A percentile compares a stretch with the other conserved stretches of the same genome.
Evolutionary conservation across 2,888 invertebrate species (phyloP).

Genomic region (Cecidostiba fungosa): DNA sequence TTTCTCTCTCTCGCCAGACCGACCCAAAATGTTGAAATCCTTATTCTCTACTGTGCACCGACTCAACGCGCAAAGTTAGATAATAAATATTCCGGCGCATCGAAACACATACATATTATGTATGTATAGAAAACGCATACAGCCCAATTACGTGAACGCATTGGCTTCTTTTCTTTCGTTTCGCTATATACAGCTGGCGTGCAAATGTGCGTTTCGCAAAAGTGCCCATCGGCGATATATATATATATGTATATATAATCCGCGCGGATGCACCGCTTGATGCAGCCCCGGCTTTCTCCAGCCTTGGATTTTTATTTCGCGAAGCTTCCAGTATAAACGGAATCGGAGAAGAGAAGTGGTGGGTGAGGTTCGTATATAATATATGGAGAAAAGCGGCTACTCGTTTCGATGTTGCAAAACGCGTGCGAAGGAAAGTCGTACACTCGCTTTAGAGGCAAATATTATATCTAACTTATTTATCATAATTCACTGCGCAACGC

Average conservation of each 20-base stretch:
- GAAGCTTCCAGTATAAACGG: background rate
- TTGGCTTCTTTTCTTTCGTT: slow-evolving; percentile 6
- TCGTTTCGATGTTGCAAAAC: no score
- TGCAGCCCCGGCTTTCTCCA: background rate
- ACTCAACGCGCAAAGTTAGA: background rate
- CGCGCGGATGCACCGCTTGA: background rate
- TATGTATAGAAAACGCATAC: background rate
- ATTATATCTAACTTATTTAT: no score
- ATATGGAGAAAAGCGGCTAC: no score
- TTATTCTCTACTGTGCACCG: background rate
- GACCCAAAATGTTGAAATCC: background rate
- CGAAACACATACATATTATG: background rate
- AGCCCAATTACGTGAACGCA: slow-evolving; percentile 9
- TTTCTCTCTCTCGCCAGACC: background rate
- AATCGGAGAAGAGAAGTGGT: background rate
- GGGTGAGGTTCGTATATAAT: no score
- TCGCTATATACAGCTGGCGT: background rate
- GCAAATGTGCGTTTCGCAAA: background rate
- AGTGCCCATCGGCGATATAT: background rate
- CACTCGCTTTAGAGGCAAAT: no score
- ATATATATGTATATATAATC: background rate
- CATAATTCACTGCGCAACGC: no score
- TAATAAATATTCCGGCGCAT: slow-evolving; percentile 1
- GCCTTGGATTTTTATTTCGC: background rate
- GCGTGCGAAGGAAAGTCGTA: no score